Evolutionary conservation across 2,797 vertebrate genomes (phyloP), one percentile per base, ranked within the genome.

Genomic region (Hydrocynus forskahlii): DNA sequence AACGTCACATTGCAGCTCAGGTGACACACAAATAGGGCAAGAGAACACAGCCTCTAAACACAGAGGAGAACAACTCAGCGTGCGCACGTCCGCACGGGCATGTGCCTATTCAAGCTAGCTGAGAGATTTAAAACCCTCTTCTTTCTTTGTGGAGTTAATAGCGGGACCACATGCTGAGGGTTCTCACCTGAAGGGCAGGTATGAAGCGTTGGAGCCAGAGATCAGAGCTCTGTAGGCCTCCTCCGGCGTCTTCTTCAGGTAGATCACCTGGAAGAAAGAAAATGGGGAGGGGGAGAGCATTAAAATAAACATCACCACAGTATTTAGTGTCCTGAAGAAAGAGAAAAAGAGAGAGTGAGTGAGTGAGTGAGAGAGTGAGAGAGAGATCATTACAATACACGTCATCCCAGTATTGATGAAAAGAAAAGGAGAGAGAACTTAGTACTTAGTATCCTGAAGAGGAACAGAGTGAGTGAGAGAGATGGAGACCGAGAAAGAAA

Each of bases 191-290:
- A 99, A 99, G 8, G 98, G 96, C 86, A 98, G 94, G 89, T 98
- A 99, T 4, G 96, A 94, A 67, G 97, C 93, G 48, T 95, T 97
- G 81, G 97, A 96, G 19, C 97, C 97, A 6, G 97, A 97, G 17
- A 95, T 89, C 84, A 99, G 95, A 0, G 91, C 93, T 91, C 96
- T 94, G 89, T 97, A 98, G 25, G 95, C 95, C 88, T 99, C 98
- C 89, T 99, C 97, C 79, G 98, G 97, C 7, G 96, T 96, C 90
- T 97, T 99, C 94, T 97, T 99, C 90, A 99, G 91, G 89, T 97
- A 98, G 89, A 98, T 96, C 72, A 99, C 96, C 98, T 99, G 88
- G 55, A 85, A 57, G 16, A 81, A 75, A 86, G 4, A 86, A 81
- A 66, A n/a, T n/a, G 60, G 79, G 17, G 10, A 21, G 4, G 0